phyloP scores from a whole-genome alignment of 2,797 vertebrate genomes.

The Tapirus indicus region DNA sequence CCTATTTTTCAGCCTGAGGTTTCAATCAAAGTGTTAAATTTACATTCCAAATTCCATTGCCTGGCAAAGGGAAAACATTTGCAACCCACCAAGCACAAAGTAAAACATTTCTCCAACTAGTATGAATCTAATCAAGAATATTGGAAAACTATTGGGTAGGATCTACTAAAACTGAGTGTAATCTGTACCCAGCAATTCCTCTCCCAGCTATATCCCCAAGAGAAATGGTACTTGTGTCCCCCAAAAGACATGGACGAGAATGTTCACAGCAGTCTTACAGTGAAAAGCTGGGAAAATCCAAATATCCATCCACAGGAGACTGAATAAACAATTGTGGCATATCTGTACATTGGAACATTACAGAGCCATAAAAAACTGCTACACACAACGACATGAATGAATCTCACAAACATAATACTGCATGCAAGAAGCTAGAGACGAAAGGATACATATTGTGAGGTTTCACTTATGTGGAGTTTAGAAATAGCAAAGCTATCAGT shows the following conservation, averaged over 20 bases:
- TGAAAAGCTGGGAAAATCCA: neutral
- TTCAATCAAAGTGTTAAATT: slow-evolving; percentile 51
- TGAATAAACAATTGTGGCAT: neutral
- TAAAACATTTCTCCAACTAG: neutral
- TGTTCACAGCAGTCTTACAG: neutral
- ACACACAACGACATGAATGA: neutral
- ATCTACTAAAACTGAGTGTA: neutral
- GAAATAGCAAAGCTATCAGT: neutral
- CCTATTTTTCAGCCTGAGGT: slow-evolving; percentile 1
- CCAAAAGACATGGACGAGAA: neutral
- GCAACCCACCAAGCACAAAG: neutral
- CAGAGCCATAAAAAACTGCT: neutral
- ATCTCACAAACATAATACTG: neutral
- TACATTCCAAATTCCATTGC: slow-evolving; percentile 32
- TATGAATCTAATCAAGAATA: neutral
- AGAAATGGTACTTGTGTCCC: neutral
- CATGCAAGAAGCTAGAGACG: neutral
- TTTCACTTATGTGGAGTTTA: neutral
- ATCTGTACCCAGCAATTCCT: neutral
- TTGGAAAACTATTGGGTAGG: neutral
- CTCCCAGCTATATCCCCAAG: neutral
- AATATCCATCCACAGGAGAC: neutral
- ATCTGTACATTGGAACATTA: neutral
- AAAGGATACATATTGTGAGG: neutral
- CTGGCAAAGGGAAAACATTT: slow-evolving; percentile 14